Evolutionary conservation across 2,113 vertebrate species (phyloP), one percentile per base, ranked within the genome.

Genomic region (Zonotrichia leucophrys): DNA sequence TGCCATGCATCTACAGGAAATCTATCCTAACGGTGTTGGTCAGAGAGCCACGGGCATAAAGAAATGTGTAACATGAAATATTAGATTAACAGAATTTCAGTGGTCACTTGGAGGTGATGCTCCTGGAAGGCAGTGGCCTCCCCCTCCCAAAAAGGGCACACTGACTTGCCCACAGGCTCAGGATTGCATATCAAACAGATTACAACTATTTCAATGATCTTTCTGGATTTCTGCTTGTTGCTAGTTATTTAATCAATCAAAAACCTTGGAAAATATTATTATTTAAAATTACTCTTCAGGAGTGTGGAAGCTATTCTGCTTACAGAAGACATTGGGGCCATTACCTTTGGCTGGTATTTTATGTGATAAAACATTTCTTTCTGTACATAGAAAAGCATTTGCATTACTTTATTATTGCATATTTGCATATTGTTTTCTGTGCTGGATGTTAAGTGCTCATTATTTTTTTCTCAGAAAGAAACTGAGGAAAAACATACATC

Each of bases 71-170:
- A 70, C 20, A 21, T 18, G 17, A 89, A 91, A 68, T 75, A 41
- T 3, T 39, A 24, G 19, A 56, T 60, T 24, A 25, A 64, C 52
- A 75, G 7, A 4, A 37, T 85, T 77, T 75, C 60, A 37, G 0
- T 47, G 49, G 28, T 52, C 31, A 39, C 35, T 66, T 64, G 35
- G 62, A 92, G 60, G 21, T 7, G 13, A 67, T 80, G 53, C 8
- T 83, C 4, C 23, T 68, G 28, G 56, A 87, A 88, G 33, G 10
- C 0, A 0, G 41, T 91, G 47, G 13, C 35, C 44, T 81, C 15
- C 10, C 0, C 0, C 27, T 55, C 15, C 19, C 17, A 41, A 79
- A 47, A 33, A 49, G 27, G n/a, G 11, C n/a, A 23, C 17, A 2
- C 15, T 41, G 23, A 46, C 31, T 55, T 25, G n/a, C 77, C 73